Conservation (phyloP, 35 echinoderm and acorn worm genomes). For the Chiridota heheva region DNA sequence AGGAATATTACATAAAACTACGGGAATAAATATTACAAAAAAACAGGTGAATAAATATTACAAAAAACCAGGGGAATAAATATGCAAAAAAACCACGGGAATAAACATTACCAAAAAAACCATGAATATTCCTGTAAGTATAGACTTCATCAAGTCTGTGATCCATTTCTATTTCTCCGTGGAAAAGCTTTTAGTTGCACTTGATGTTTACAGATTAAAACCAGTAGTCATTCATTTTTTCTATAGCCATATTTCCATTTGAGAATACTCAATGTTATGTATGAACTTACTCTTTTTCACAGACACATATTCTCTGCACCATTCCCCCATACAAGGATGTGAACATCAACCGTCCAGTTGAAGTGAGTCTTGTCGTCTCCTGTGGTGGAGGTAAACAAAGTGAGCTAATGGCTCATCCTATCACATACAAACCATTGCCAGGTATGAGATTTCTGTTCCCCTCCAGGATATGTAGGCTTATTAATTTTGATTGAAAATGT, state of each 20-base stretch:
- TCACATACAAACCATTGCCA: constrained; percentile 77
- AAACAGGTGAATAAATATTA: no score
- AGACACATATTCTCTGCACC: constrained; percentile 95
- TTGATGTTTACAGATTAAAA: neutral
- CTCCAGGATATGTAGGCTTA: neutral
- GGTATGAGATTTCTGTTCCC: constrained; percentile 77
- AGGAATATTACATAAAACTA: no score
- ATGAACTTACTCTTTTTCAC: constrained; percentile 38
- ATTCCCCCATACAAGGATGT: constrained; percentile 69
- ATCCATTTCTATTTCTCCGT: no score
- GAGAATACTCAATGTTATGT: neutral
- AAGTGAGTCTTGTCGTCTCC: constrained; percentile 73
- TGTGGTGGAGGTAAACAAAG: constrained; percentile 80
- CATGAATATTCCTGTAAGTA: no score
- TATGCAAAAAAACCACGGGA: no score
- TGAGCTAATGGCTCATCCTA: constrained; percentile 85
- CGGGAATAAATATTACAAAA: no score
- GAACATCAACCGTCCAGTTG: constrained; percentile 52
- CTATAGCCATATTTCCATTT: neutral
- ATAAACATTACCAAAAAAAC: no score
- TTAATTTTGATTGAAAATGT: constrained; percentile 28
- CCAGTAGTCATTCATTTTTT: neutral
- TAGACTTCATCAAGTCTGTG: no score
- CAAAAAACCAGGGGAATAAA: no score
- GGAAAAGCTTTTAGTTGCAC: neutral